Base-by-base conservation (phyloP, 2,113 vertebrate genomes). In the Propithecus coquereli region DNA sequence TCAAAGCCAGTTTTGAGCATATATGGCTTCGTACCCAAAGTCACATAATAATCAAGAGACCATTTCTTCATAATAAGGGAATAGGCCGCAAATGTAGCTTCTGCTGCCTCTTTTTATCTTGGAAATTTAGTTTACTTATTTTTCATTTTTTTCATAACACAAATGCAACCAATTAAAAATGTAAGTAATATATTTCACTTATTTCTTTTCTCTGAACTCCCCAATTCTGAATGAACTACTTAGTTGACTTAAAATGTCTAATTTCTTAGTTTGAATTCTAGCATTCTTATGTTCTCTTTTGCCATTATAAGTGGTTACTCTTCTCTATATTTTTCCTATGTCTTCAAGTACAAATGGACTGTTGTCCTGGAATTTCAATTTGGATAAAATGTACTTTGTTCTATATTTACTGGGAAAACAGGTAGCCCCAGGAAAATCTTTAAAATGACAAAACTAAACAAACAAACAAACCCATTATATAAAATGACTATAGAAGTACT, bases 121-220 rank as follows among this genome's bases (percentile, higher is more conserved):
- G 77, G 43, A 34, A 61, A 37, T 59, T 90, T 57, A 84, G 73
- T 70, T 74, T 77, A 71, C 66, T 89, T 82, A n/a, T n/a, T 73
- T 86, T 81, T 82, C 27, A 74, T 81, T 70, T 83, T 90, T 95
- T 85, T 83, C 25, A 92, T 77, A 66, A 83, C 47, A 32, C 22
- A 68, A 93, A 87, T 84, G 7, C 10, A 94, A 73, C 74, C 73
- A 94, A 83, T 87, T 90, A 45, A 94, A 93, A 91, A 83, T 25
- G 5, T 81, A 93, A 93, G 50, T 92, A 77, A 47, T 76, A 70
- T 43, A 71, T 18, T 43, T 17, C 50, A 59, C 10, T 79, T 76
- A 23, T 59, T 45, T 86, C 27, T 88, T 32, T 79, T 47, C 65
- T 68, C 10, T 43, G 13, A 86, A 74, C 2, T 57, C 43, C 7